phyloP scores from a whole-genome alignment of 2,113 vertebrate species.

The Charina bottae region DNA sequence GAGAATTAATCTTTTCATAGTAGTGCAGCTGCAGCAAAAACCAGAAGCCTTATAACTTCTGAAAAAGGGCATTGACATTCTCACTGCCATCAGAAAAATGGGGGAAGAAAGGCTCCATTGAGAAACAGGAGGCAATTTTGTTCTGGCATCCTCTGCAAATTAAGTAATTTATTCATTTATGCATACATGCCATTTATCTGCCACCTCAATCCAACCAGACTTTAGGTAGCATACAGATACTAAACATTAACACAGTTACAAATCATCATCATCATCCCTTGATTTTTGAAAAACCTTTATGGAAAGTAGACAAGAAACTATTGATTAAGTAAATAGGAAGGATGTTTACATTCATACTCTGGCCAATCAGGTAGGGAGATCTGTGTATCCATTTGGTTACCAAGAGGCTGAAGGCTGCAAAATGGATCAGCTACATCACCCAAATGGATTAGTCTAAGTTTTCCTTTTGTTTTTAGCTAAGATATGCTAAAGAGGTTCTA shows the following conservation, averaged over 20 bases:
- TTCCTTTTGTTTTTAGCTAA: too few relatives aligned
- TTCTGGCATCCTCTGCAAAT: neutral
- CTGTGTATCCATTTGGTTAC: too few relatives aligned
- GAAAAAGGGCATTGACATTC: neutral
- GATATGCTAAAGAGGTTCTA: too few relatives aligned
- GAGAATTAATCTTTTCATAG: neutral
- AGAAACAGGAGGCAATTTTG: neutral
- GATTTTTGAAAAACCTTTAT: neutral
- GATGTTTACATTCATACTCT: neutral
- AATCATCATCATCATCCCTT: neutral
- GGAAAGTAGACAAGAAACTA: too few relatives aligned
- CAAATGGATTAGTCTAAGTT: too few relatives aligned
- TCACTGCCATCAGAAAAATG: neutral
- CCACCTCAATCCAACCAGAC: neutral
- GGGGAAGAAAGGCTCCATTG: neutral
- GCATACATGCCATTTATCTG: neutral
- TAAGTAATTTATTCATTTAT: neutral
- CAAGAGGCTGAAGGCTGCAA: too few relatives aligned
- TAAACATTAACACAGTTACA: neutral
- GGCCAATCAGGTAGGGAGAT: neutral
- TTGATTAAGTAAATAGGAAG: neutral
- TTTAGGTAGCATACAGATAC: neutral
- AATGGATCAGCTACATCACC: too few relatives aligned
- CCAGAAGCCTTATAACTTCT: neutral
- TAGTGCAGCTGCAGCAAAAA: neutral